Conservation (phyloP, 2,888 invertebrate genomes). For the Cephonodes hylas region DNA sequence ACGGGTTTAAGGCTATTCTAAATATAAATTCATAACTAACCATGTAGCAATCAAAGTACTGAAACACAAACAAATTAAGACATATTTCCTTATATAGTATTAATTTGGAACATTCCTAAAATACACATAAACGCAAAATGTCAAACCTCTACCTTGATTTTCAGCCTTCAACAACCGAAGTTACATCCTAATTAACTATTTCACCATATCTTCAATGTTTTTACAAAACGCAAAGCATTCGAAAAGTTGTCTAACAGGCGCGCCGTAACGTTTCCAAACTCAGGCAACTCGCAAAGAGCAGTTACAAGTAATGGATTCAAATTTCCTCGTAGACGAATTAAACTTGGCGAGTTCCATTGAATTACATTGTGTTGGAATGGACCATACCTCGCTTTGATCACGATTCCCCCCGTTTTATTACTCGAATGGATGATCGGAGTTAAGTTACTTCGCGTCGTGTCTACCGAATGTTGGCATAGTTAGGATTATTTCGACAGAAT, state of each 20-base stretch:
- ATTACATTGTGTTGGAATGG: slow-evolving; percentile 44
- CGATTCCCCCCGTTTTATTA: slow-evolving; percentile 31
- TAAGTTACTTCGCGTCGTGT: slow-evolving; percentile 3
- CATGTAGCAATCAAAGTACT: too few relatives aligned
- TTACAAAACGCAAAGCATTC: neutral
- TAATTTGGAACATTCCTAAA: too few relatives aligned
- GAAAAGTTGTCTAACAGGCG: neutral
- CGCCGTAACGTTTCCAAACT: neutral
- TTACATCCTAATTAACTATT: too few relatives aligned
- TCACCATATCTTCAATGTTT: neutral
- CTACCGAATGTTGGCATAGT: neutral
- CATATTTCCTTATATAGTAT: too few relatives aligned
- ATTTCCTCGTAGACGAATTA: slow-evolving; percentile 33
- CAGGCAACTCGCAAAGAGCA: slow-evolving; percentile 24
- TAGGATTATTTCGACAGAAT: neutral
- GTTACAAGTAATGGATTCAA: slow-evolving; percentile 23
- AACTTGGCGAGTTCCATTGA: slow-evolving; percentile 45
- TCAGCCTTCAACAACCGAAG: too few relatives aligned
- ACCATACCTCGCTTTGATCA: slow-evolving; percentile 32
- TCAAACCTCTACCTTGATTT: too few relatives aligned
- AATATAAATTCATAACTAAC: too few relatives aligned
- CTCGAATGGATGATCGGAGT: slow-evolving; percentile 14
- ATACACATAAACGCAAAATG: too few relatives aligned
- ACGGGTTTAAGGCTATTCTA: neutral
- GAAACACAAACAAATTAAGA: too few relatives aligned